Evolutionary conservation across 2,797 vertebrate genomes (phyloP).

Genomic region (Eulemur coronatus): DNA sequence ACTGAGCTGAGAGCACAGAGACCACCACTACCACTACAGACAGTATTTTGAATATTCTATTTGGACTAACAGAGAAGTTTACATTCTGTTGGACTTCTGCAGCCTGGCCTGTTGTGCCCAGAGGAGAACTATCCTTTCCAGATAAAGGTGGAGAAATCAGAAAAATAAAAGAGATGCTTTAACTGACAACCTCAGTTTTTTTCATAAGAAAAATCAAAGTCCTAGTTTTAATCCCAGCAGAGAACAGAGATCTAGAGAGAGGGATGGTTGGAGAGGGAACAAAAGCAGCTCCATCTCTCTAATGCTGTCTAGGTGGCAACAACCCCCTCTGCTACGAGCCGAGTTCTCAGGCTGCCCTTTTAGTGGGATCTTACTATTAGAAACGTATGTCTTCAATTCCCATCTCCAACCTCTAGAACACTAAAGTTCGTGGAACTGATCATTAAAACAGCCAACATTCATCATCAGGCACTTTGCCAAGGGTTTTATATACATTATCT

Average conservation of each 20-base stretch:
- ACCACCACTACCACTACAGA: not conserved
- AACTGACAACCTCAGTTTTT: not conserved
- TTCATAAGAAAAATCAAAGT: slow-evolving; percentile 10
- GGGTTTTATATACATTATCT: not conserved
- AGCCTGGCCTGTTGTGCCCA: not conserved
- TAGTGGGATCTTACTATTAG: not conserved
- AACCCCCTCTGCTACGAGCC: not conserved
- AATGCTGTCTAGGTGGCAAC: not conserved
- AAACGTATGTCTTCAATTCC: not conserved
- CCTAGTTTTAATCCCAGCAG: not conserved
- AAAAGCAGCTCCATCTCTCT: not conserved
- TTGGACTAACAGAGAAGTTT: not conserved
- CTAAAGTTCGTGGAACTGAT: not conserved
- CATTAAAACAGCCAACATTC: not conserved
- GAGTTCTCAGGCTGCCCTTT: not conserved
- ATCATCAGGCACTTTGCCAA: not conserved
- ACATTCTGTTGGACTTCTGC: not conserved
- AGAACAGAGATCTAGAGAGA: not conserved
- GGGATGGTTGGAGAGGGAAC: not conserved
- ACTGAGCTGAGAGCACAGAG: not conserved
- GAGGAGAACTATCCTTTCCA: not conserved
- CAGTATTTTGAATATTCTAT: not conserved
- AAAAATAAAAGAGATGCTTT: not conserved
- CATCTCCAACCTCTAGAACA: not conserved
- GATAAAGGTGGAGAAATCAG: not conserved